Evolutionary conservation across 2,113 vertebrate species (phyloP).

Genomic region (Atractosteus spatula): DNA sequence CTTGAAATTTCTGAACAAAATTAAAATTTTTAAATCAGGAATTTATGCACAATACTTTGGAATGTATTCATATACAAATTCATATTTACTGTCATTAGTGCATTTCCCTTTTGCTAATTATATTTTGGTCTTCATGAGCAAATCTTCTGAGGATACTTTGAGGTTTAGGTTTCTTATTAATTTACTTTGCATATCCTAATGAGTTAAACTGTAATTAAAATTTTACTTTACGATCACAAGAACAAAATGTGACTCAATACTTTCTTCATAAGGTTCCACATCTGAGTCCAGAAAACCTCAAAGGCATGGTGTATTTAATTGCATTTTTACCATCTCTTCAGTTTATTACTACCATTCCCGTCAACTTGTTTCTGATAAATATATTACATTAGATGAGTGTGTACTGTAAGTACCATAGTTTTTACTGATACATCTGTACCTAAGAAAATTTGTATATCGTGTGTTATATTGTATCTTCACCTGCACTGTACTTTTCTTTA

Average conservation of each 20-base stretch:
- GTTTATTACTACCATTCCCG: too few relatives aligned
- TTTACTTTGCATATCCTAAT: slow-evolving; percentile 6
- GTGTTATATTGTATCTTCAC: too few relatives aligned
- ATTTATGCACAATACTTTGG: too few relatives aligned
- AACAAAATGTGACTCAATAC: not conserved
- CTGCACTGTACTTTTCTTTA: too few relatives aligned
- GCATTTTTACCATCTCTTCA: not conserved
- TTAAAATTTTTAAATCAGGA: too few relatives aligned
- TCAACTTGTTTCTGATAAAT: too few relatives aligned
- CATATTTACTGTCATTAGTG: not conserved
- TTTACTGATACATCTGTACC: too few relatives aligned
- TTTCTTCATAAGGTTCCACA: slow-evolving; percentile 2
- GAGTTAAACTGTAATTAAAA: slow-evolving; percentile 4
- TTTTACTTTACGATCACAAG: not conserved
- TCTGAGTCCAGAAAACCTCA: not conserved
- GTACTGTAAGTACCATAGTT: too few relatives aligned
- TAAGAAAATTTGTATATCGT: too few relatives aligned
- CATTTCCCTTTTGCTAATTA: not conserved
- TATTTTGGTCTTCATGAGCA: not conserved
- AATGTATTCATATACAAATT: too few relatives aligned
- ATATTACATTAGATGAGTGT: too few relatives aligned
- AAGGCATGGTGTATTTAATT: not conserved
- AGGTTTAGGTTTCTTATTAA: not conserved
- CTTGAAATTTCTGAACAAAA: too few relatives aligned
- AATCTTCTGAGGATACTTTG: slow-evolving; percentile 5